phyloP scores from a whole-genome alignment of 2,797 vertebrate genomes.

The Carcharodon carcharias region DNA sequence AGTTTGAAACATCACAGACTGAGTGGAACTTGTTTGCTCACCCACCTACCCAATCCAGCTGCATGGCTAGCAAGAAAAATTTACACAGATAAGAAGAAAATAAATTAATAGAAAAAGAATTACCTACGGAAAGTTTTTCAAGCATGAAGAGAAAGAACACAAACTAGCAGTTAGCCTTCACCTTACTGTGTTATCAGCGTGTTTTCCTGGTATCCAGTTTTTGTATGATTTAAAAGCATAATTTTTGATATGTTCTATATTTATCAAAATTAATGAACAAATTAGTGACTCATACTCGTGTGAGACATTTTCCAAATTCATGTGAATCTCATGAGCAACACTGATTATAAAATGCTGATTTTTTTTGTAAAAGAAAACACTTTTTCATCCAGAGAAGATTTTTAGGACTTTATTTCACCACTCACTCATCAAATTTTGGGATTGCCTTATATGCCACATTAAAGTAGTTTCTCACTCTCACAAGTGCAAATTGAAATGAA shows the following conservation, averaged over 20 bases:
- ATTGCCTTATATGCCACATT: conserved; percentile 27
- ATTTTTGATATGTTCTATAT: not conserved
- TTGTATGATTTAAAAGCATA: not conserved
- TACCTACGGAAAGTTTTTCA: not conserved
- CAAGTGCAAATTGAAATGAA: not conserved
- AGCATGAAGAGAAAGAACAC: not conserved
- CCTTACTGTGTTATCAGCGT: not conserved
- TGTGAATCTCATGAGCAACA: not conserved
- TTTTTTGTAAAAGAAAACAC: conserved; percentile 16
- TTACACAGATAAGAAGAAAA: not conserved
- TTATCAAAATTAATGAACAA: conserved; percentile 14
- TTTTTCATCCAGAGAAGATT: conserved; percentile 10
- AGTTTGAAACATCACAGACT: not conserved
- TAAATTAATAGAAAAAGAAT: not conserved
- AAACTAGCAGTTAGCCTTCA: not conserved
- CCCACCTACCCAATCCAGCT: not conserved
- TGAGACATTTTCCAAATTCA: not conserved
- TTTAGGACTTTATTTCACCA: conserved; percentile 14
- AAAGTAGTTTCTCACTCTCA: conserved; percentile 33
- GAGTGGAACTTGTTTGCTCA: no score
- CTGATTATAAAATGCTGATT: conserved; percentile 2
- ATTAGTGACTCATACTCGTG: not conserved
- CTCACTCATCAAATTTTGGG: conserved; percentile 30
- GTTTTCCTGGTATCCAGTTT: not conserved
- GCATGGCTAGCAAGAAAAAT: not conserved